Base-by-base conservation (phyloP, 2,797 vertebrate genomes). In the Aldrovandia affinis region DNA sequence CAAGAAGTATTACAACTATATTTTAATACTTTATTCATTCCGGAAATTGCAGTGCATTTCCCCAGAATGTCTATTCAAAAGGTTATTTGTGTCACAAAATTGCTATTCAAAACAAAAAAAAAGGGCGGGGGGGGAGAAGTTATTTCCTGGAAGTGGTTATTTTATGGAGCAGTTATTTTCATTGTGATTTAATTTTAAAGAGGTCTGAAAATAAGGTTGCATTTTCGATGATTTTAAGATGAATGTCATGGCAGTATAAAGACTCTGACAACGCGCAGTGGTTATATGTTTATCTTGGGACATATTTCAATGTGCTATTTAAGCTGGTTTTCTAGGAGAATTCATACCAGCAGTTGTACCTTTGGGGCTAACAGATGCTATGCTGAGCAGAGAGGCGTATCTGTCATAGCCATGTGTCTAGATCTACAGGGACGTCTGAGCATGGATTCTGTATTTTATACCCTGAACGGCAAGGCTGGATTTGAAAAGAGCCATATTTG, bases 301-400 rank as follows among this genome's bases (percentile, higher is more conserved):
- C 68, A 73, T 73, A 73, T 39, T 73, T 42, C 33, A 73, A 14
- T 42, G 68, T 22, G 30, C 33, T 20, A 39, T 73, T 20, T 18
- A 73, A 39, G 36, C 33, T 8, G 68, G 15, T 22, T 73, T 73
- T 39, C 68, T 42, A 0, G 36, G n/a, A 0, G 33, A 8, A 73
- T 39, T 73, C 36, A 20, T 39, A 22, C 6, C 33, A 42, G 42
- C 68, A 18, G 68, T 73, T 42, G 18, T 44, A 44, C 70, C 70
- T 75, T 20, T 73, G 39, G 70, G 70, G 70, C 15, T 44, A 44
- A 25, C 70, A 75, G 70, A 75, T 75, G 70, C 70, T 10, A n/a
- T 18, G 36, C 15, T 25, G 70, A 42, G 70, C 70, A 20, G 70
- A 75, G 70, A 3, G 39, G 70, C 39, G 39, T n/a, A 22, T 75